A percentile compares a stretch with the other conserved stretches of the same genome.
Evolutionary conservation across 2,888 invertebrate genomes (phyloP).

Genomic region (Abrostola tripartita): DNA sequence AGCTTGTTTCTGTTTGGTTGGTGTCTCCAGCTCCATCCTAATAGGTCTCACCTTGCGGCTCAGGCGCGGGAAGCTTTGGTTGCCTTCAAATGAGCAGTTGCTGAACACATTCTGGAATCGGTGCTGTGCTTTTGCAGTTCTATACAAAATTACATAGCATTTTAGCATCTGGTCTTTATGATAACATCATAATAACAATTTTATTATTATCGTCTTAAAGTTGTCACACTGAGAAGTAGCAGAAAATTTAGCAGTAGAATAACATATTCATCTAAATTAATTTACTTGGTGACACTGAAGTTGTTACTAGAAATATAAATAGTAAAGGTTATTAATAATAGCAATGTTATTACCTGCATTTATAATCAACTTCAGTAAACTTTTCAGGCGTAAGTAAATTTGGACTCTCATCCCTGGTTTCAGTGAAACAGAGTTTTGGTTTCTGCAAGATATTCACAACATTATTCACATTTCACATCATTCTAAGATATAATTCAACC

Average conservation of each 20-base stretch:
- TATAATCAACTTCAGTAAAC: slow-evolving; percentile 66
- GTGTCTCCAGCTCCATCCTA: slow-evolving; percentile 82
- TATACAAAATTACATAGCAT: slow-evolving; percentile 51
- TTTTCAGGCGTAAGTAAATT: slow-evolving; percentile 74
- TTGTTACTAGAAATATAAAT: no score
- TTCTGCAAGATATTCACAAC: slow-evolving; percentile 63
- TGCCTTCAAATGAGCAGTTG: slow-evolving; percentile 88
- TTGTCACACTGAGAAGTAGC: no score
- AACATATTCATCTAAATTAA: no score
- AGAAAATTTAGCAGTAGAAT: no score
- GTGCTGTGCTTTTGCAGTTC: slow-evolving; percentile 74
- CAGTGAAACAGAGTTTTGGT: slow-evolving; percentile 61
- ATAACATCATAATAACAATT: not conserved
- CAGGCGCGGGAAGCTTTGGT: slow-evolving; percentile 89
- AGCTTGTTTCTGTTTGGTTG: slow-evolving; percentile 77
- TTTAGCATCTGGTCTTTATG: not conserved
- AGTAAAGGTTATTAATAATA: not conserved
- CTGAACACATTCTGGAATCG: slow-evolving; percentile 69
- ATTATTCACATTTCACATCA: not conserved
- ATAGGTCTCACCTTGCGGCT: slow-evolving; percentile 72
- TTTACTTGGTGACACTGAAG: no score
- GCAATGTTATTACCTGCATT: slow-evolving; percentile 72
- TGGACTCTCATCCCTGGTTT: slow-evolving; percentile 71
- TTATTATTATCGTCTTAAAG: no score
- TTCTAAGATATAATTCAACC: not conserved